These are phyloP conservation scores for Phataginus tetradactyla DNA, from an alignment of 2,797 vertebrate genomes.

Conservation along the genomic window DNA sequence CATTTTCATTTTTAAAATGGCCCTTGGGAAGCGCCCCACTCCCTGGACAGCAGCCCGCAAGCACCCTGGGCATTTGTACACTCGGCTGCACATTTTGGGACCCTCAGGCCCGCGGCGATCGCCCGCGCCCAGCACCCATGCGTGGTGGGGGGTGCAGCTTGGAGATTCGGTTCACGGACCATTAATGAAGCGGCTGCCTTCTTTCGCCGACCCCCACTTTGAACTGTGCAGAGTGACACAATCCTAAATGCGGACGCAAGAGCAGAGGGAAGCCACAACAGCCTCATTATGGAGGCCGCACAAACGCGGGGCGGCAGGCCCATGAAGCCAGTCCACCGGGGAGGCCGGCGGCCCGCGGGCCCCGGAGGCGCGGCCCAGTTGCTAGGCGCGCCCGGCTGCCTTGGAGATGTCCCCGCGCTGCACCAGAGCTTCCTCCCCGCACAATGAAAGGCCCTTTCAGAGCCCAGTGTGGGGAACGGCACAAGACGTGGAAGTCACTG, in stretches of 20 bases:
- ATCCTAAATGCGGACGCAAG: constrained; percentile 84
- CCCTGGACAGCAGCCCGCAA: too few species aligned
- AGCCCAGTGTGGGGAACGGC: constrained; percentile 78
- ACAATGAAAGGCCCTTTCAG: constrained; percentile 89
- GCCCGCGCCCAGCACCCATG: constrained; percentile 66
- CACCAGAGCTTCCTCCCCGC: constrained; percentile 86
- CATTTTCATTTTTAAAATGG: constrained; percentile 60
- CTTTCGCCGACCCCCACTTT: constrained; percentile 85
- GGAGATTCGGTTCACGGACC: constrained; percentile 86
- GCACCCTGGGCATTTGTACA: too few species aligned
- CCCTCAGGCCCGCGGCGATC: too few species aligned
- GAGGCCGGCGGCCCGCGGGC: constrained; percentile 76
- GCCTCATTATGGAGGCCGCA: constrained; percentile 85
- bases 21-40: too few species aligned
- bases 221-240: constrained; percentile 84
- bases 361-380: constrained; percentile 83
- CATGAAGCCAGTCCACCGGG: too few species aligned
- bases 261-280: constrained; percentile 83
- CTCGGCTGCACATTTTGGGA: too few species aligned
- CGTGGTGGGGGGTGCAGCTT: constrained; percentile 83
- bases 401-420: constrained; percentile 81
- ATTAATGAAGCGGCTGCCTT: constrained; percentile 87
- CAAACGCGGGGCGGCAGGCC: constrained; percentile 68
- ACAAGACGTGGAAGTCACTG: constrained; percentile 85
- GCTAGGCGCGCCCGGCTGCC: constrained; percentile 85